Evolutionary conservation across 2,888 invertebrate species (phyloP), one percentile per base, ranked within the genome.

Genomic region (Galerucella calmariensis): DNA sequence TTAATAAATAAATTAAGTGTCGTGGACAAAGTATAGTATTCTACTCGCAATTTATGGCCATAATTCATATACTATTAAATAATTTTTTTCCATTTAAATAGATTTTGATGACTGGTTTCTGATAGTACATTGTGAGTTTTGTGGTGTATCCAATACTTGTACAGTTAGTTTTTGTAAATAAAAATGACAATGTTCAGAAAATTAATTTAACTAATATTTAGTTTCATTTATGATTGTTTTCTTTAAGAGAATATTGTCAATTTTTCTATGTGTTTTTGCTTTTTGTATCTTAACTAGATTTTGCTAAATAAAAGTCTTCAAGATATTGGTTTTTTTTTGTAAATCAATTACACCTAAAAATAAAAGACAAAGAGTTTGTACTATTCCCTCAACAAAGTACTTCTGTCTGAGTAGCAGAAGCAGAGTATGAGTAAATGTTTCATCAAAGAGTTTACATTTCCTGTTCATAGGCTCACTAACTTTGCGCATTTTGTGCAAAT

Each of bases 201-300:
- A 72, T 69, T 71, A 59, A 67, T 75, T 72, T 79, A 79, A 81
- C 80, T 81, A 81, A 80, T 80, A 81, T 80, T 79, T 80, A 81
- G 79, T 80, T 80, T 73, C 66, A 68, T 74, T 71, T 76, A 72
- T 41, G 51, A 77, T 70, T 73, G 72, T 78, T 75, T 74, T 75
- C 72, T 69, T 70, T 67, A 59, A 72, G 73, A 75, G 79, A 77
- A 79, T 79, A 79, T 81, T 79, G 80, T 76, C 78, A 74, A 77
- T 75, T 79, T 77, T 79, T 79, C 77, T 81, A 77, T 79, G 78
- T 80, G 73, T 79, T 80, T 78, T 77, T 78, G 78, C 79, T 78
- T 79, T 77, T 77, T 77, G 74, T 77, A 78, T 81, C 79, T 80
- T 76, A 76, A 77, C 76, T 78, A 78, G 78, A 74, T 78, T 79